phyloP scores from a whole-genome alignment of 2,113 vertebrate genomes.

The Odontophorus gujanensis region DNA sequence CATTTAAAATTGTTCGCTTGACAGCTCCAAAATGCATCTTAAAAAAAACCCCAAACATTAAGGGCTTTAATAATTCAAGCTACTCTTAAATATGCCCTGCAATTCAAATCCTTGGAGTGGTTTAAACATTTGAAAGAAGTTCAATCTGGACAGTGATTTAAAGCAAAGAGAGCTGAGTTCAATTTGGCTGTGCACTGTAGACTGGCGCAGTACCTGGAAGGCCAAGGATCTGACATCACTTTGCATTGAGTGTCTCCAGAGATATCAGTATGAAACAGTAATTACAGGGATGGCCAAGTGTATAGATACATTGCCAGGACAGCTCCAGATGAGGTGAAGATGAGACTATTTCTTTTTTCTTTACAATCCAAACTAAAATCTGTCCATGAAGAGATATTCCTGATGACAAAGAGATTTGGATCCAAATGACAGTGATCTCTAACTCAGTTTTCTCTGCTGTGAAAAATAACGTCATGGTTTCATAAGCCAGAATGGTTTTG shows the following conservation, averaged over 20 bases:
- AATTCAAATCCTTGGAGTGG: conserved; percentile 74
- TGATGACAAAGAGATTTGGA: background rate
- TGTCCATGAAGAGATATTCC: background rate
- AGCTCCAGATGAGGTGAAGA: background rate
- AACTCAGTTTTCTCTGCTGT: background rate
- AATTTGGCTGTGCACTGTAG: conserved; percentile 45
- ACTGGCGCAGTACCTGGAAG: conserved; percentile 5
- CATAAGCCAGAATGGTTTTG: background rate
- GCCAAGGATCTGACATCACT: conserved; percentile 7
- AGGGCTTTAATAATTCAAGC: conserved; percentile 75
- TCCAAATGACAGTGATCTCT: background rate
- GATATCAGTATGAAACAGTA: background rate
- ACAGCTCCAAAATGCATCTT: conserved; percentile 75
- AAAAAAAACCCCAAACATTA: conserved; percentile 59
- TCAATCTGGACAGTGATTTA: conserved; percentile 65
- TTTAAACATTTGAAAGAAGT: conserved; percentile 75
- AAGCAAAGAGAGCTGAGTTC: conserved; percentile 34
- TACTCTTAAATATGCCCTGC: conserved; percentile 72
- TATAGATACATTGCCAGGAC: background rate
- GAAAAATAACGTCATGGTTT: background rate
- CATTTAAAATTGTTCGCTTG: conserved; percentile 61
- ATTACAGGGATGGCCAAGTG: background rate
- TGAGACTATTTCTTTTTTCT: background rate
- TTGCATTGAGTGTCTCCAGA: conserved; percentile 17
- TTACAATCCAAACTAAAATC: background rate